These are phyloP conservation scores for Brachylomia viminalis DNA, from an alignment of 2,888 invertebrate genomes.

Conservation along the genomic window DNA sequence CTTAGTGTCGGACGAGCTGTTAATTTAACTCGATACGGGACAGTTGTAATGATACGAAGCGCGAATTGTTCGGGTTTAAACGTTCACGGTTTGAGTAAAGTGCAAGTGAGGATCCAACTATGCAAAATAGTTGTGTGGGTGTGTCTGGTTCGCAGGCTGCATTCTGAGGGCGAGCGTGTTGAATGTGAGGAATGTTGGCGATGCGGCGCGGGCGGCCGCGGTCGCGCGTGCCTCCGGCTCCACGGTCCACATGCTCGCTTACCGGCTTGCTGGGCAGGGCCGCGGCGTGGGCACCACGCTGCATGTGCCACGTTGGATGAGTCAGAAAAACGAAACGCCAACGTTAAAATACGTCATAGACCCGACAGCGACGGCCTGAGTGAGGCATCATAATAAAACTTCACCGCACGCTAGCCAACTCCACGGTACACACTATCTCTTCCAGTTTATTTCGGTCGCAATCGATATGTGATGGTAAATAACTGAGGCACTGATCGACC, in stretches of 20 bases:
- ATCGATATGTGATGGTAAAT: slow-evolving; percentile 86
- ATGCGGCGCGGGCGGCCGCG: slow-evolving; percentile 77
- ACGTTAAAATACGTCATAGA: slow-evolving; percentile 78
- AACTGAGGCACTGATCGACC: slow-evolving; percentile 84
- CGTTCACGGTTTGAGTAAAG: slow-evolving; percentile 52
- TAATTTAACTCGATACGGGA: slow-evolving; percentile 52
- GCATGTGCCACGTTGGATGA: slow-evolving; percentile 87
- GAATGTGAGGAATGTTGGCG: slow-evolving; percentile 85
- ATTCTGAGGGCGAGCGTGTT: slow-evolving; percentile 87
- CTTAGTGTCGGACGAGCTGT: slow-evolving; percentile 65
- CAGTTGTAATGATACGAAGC: slow-evolving; percentile 44
- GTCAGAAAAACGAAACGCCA: slow-evolving; percentile 86
- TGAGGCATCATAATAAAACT: slow-evolving; percentile 72
- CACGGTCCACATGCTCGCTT: slow-evolving; percentile 72
- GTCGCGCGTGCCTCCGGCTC: slow-evolving; percentile 73
- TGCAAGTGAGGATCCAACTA: slow-evolving; percentile 79
- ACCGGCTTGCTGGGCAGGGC: slow-evolving; percentile 79
- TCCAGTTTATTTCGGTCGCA: slow-evolving; percentile 88
- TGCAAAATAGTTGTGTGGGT: slow-evolving; percentile 85
- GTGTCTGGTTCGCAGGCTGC: slow-evolving; percentile 83
- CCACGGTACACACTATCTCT: slow-evolving; percentile 88
- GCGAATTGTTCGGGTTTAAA: slow-evolving; percentile 43
- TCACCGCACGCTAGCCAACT: slow-evolving; percentile 86
- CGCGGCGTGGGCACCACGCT: slow-evolving; percentile 84
- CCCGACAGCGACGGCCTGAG: slow-evolving; percentile 67